Percentiles rank a stretch among this genome's conserved stretches.
Conservation (phyloP, 1,140 invertebrate species). For the Calliphora vicina region DNA sequence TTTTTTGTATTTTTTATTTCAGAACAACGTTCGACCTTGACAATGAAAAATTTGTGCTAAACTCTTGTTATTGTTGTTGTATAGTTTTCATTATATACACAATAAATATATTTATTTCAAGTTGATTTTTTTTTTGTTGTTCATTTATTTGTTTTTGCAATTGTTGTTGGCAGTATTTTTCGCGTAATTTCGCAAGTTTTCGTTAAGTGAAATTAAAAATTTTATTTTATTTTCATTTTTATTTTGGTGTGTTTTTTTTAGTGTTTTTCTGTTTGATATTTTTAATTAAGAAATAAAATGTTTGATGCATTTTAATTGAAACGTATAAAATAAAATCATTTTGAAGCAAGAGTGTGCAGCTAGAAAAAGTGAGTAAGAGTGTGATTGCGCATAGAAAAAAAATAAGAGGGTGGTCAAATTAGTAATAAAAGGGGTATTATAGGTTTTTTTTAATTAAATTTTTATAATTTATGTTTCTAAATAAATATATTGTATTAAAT, state of each 20-base stretch:
- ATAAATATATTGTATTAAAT: too few species aligned
- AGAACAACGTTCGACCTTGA: conserved; percentile 62
- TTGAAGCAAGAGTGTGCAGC: neutral
- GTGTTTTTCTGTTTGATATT: neutral
- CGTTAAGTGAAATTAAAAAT: conserved; percentile 49
- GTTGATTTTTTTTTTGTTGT: conserved; percentile 38
- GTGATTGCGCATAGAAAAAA: neutral
- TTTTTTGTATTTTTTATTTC: conserved; percentile 44
- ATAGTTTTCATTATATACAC: conserved; percentile 16
- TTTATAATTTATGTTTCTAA: too few species aligned
- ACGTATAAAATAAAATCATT: neutral
- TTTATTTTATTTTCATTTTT: neutral
- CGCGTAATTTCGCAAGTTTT: conserved; percentile 52
- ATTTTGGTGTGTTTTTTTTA: conserved; percentile 5
- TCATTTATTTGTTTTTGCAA: conserved; percentile 36
- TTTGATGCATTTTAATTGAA: neutral
- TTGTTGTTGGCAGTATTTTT: conserved; percentile 41
- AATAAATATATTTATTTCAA: conserved; percentile 38
- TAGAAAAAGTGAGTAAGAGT: neutral
- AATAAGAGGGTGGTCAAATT: neutral
- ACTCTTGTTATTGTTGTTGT: neutral
- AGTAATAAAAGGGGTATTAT: neutral
- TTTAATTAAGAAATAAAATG: neutral
- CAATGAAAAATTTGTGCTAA: conserved; percentile 52
- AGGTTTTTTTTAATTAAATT: too few species aligned